Evolutionary conservation across 1,140 invertebrate genomes (phyloP), one percentile per base, ranked within the genome.

Genomic region (Pogonomyrmex barbatus): DNA sequence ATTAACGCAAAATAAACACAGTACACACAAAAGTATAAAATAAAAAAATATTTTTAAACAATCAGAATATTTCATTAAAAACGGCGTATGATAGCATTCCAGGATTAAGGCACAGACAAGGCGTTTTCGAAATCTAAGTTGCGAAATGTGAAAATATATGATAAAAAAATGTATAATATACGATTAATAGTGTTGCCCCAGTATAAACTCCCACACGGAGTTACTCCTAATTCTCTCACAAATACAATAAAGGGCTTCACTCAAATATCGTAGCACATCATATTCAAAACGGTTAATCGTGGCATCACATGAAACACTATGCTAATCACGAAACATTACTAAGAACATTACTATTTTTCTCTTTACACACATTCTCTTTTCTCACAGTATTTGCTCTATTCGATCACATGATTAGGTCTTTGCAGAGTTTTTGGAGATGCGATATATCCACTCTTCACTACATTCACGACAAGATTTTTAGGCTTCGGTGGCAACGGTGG

Each of bases 401-500:
- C 91, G 42, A 85, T 89, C 36, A 88, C 84, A 54, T 86, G 86
- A 17, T 88, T 88, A 52, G 91, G 81, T 86, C 92, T 93, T 56
- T 93, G 93, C 90, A 93, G 90, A 45, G 92, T 88, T 87, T 93
- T 94, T 9, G 93, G 92, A 8, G 93, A 90, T 30, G 93, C 67
- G 4, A 93, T 79, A 39, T 94, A 92, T 85, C 87, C 89, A 24
- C 89, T 90, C 83, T 93, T 95, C 78, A 91, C 85, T 76, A 88
- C 89, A 73, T 82, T 91, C 17, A 91, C 90, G 54, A 92, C 77
- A 39, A 94, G 88, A 90, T 92, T 93, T 90, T 94, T 95, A 47
- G 95, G 94, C 88, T 95, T 95, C 9, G 95, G 95, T 42, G 94
- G 95, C 63, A 95, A 88, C 0, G 95, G 95, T 2, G 89, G 95